These are phyloP conservation scores for Guaruba guarouba DNA, from an alignment of 2,113 vertebrate species.

Conservation along the genomic window DNA sequence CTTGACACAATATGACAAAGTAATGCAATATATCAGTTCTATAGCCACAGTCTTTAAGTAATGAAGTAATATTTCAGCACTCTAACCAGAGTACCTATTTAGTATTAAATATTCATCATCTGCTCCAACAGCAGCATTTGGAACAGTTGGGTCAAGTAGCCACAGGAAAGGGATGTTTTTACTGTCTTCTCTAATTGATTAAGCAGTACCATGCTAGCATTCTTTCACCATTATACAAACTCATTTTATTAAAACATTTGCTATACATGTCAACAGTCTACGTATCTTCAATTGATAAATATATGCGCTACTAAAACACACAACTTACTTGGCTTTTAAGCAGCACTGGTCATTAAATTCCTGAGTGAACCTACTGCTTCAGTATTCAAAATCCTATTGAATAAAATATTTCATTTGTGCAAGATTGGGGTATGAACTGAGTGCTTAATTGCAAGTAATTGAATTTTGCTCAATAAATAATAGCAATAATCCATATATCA, in stretches of 20 bases:
- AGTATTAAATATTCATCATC: neutral
- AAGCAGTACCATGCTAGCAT: neutral
- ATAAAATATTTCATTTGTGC: neutral
- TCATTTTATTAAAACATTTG: neutral
- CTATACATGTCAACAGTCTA: neutral
- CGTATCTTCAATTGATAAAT: neutral
- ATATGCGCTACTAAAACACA: neutral
- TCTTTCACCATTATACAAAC: neutral
- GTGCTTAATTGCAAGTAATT: neutral
- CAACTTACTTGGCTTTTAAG: neutral
- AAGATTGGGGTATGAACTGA: neutral
- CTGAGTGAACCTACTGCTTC: neutral
- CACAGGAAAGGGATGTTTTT: neutral
- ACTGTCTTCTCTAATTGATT: neutral
- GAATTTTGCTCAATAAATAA: neutral
- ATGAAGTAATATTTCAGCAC: neutral
- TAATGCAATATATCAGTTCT: neutral
- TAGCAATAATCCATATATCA: neutral
- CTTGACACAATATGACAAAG: neutral
- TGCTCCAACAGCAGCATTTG: neutral
- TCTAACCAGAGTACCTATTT: neutral
- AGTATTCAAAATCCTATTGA: neutral
- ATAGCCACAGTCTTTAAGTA: neutral
- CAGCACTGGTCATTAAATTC: neutral
- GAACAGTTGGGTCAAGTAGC: neutral